These are phyloP conservation scores for Hoplias malabaricus DNA, from an alignment of 2,113 vertebrate genomes.

Conservation along the genomic window DNA sequence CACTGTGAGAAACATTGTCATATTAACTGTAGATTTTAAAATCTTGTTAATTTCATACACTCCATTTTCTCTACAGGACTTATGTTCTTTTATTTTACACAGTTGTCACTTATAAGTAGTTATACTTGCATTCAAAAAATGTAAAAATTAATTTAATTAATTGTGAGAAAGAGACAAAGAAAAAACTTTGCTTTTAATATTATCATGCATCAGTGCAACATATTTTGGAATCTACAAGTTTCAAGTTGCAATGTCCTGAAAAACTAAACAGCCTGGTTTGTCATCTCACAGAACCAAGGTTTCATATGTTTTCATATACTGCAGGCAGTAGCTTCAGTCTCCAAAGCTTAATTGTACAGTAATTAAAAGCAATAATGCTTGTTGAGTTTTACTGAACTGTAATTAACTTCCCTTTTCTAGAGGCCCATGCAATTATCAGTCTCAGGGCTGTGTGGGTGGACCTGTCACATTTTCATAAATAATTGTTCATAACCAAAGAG, in stretches of 20 bases:
- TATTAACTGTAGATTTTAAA: too few species aligned
- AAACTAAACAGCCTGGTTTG: background rate
- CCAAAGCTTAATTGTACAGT: background rate
- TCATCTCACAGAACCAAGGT: background rate
- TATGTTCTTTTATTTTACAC: too few species aligned
- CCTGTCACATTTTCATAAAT: constrained; percentile 13
- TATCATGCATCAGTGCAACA: too few species aligned
- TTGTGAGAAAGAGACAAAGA: too few species aligned
- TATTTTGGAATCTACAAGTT: background rate
- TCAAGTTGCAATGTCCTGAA: background rate
- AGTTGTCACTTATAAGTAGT: too few species aligned
- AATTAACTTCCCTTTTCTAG: background rate
- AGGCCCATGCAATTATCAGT: background rate
- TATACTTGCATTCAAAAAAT: too few species aligned
- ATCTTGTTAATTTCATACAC: too few species aligned
- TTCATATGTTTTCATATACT: background rate
- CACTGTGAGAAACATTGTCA: too few species aligned
- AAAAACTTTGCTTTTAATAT: too few species aligned
- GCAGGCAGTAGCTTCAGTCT: background rate
- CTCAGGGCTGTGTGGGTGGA: background rate
- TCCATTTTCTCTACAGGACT: too few species aligned
- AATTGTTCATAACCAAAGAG: constrained; percentile 12
- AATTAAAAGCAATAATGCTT: constrained; percentile 9
- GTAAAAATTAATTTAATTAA: too few species aligned
- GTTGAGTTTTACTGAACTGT: background rate